phyloP scores from a whole-genome alignment of 2,888 invertebrate species.

The Rhingia rostrata region DNA sequence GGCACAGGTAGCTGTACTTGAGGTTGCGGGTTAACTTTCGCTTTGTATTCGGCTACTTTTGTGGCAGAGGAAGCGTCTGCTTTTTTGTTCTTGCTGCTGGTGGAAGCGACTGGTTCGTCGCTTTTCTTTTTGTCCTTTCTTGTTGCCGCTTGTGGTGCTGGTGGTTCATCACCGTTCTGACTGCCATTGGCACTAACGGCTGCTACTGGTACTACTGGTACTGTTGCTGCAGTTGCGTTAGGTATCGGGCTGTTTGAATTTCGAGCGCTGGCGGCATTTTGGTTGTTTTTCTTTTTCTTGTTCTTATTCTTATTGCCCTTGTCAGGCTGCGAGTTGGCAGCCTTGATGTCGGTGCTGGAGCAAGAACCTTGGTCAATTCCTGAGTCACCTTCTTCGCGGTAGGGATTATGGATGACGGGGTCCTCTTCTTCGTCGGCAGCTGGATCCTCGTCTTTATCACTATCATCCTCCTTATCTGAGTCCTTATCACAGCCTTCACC shows the following conservation, averaged over 20 bases:
- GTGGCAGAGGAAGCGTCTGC: constrained; percentile 59
- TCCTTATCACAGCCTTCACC: constrained; percentile 85
- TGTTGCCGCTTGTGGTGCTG: constrained; percentile 3
- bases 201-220: constrained; percentile 10
- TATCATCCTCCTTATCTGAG: constrained; percentile 84
- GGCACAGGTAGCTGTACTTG: constrained; percentile 48
- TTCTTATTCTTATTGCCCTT: constrained; percentile 77
- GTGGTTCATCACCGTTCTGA: constrained; percentile 63
- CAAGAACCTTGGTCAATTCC: constrained; percentile 96
- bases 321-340: constrained; percentile 82
- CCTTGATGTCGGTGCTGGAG: constrained; percentile 92
- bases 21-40: constrained; percentile 43
- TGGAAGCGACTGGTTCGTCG: constrained; percentile 56
- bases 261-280: constrained; percentile 56
- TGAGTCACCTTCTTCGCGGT: constrained; percentile 93
- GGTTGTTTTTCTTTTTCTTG: constrained; percentile 78
- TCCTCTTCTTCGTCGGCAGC: constrained; percentile 84
- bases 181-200: constrained; percentile 35
- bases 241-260: constrained; percentile 72
- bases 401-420: constrained; percentile 80
- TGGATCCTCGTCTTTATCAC: constrained; percentile 86
- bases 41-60: constrained; percentile 56
- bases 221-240: constrained; percentile 21
- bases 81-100: constrained; percentile 71
- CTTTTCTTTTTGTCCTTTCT: constrained; percentile 75